Conservation (phyloP, 2,113 vertebrate genomes). For the Acanthochromis polyacanthus region DNA sequence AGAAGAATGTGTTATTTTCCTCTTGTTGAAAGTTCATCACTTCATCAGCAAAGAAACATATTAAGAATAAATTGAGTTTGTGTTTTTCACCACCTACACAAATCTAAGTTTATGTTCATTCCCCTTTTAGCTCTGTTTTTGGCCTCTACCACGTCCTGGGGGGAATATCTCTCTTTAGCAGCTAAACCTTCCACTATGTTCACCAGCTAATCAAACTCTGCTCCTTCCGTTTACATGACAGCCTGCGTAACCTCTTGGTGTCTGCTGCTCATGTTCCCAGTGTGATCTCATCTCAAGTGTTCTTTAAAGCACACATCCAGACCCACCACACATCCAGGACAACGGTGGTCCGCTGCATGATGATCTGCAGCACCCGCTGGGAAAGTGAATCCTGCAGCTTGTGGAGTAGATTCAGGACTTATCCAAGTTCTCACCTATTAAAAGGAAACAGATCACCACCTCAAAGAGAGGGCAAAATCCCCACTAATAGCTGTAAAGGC, state of each 20-base stretch:
- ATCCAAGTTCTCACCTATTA: constrained; percentile 76
- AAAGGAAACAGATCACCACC: constrained; percentile 71
- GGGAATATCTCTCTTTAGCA: not conserved
- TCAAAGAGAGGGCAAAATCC: constrained; percentile 70
- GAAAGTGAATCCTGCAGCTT: constrained; percentile 41
- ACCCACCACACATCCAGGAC: constrained; percentile 40
- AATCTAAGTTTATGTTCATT: not conserved
- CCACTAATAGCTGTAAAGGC: constrained; percentile 49
- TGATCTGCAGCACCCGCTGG: constrained; percentile 55
- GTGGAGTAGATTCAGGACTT: constrained; percentile 51
- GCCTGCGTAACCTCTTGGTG: constrained; percentile 29
- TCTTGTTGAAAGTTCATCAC: too few relatives aligned
- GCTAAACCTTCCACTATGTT: constrained; percentile 2
- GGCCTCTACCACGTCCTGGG: constrained; percentile 3
- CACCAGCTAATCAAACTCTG: constrained; percentile 28
- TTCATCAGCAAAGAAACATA: too few relatives aligned
- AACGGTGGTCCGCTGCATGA: constrained; percentile 61
- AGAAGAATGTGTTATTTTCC: too few relatives aligned
- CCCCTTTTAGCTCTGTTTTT: not conserved
- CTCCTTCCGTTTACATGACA: constrained; percentile 31
- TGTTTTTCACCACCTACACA: too few relatives aligned
- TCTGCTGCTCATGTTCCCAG: constrained; percentile 25
- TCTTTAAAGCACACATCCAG: constrained; percentile 28
- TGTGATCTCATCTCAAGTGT: constrained; percentile 45
- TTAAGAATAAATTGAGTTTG: too few relatives aligned